phyloP scores from a whole-genome alignment of 2,113 vertebrate species.

The Daphoenositta chrysoptera region DNA sequence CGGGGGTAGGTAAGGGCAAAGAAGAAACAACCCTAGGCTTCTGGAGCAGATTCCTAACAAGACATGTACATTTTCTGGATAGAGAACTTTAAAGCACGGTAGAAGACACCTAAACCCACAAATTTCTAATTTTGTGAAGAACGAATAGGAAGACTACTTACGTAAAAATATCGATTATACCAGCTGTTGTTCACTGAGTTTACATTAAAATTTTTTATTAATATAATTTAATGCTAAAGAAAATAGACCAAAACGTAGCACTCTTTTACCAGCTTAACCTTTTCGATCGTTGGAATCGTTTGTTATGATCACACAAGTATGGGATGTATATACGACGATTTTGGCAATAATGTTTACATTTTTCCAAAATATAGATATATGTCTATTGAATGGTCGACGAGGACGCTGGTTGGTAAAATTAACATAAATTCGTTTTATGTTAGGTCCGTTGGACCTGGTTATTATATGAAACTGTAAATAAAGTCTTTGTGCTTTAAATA shows the following conservation, averaged over 20 bases:
- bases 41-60: constrained; percentile 37
- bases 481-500: constrained; percentile 98
- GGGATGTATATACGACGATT: constrained; percentile 72
- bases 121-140: constrained; percentile 46
- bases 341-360: constrained; percentile 85
- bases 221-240: constrained; percentile 81
- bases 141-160: constrained; percentile 72
- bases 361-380: constrained; percentile 65
- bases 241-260: constrained; percentile 77
- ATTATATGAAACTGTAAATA: constrained; percentile 92
- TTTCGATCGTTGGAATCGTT: constrained; percentile 67
- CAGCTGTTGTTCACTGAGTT: constrained; percentile 72
- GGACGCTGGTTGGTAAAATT: constrained; percentile 85
- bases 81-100: constrained; percentile 57
- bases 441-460: constrained; percentile 88
- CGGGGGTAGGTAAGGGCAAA: not conserved
- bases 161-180: constrained; percentile 69
- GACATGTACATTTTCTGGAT: constrained; percentile 49
- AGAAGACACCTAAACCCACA: constrained; percentile 35
- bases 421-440: constrained; percentile 85
- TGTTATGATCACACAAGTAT: constrained; percentile 59
- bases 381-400: constrained; percentile 76
- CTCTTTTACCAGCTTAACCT: constrained; percentile 76
- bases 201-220: constrained; percentile 76
- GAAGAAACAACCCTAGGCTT: constrained; percentile 33